phyloP scores from a whole-genome alignment of 2,888 invertebrate species.

The Eupithecia insigniata region DNA sequence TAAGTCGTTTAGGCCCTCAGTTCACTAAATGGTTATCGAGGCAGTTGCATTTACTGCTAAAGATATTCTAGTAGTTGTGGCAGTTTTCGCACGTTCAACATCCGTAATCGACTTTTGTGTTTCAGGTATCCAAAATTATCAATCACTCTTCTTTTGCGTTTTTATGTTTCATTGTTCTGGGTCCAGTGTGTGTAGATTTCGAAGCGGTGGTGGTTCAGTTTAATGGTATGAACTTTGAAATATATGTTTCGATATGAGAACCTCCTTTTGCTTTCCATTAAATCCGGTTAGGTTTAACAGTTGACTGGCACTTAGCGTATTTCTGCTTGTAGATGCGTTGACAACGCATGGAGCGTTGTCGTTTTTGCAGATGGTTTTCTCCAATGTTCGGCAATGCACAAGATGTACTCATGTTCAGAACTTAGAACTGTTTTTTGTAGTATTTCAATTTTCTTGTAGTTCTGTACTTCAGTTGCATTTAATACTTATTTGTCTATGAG shows the following conservation, averaged over 20 bases:
- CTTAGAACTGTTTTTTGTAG: background rate
- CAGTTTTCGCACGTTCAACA: background rate
- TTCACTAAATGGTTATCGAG: background rate
- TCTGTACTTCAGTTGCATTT: background rate
- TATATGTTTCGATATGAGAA: background rate
- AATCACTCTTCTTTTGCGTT: background rate
- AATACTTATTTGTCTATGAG: background rate
- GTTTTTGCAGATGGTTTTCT: background rate
- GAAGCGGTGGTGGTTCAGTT: background rate
- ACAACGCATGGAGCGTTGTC: too few relatives aligned
- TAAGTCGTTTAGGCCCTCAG: background rate
- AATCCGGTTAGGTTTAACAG: background rate
- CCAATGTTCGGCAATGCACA: background rate
- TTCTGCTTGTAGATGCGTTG: background rate
- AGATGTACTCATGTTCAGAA: background rate
- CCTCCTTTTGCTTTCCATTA: background rate
- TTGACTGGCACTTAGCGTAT: background rate
- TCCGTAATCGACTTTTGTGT: background rate
- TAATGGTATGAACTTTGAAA: background rate
- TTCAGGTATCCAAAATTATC: background rate
- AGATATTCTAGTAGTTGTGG: background rate
- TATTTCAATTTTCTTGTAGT: background rate
- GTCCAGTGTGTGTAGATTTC: background rate
- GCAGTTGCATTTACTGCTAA: background rate
- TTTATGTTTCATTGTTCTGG: background rate